Base-by-base conservation (phyloP, 2,888 invertebrate genomes). In the Agrochola circellaris region DNA sequence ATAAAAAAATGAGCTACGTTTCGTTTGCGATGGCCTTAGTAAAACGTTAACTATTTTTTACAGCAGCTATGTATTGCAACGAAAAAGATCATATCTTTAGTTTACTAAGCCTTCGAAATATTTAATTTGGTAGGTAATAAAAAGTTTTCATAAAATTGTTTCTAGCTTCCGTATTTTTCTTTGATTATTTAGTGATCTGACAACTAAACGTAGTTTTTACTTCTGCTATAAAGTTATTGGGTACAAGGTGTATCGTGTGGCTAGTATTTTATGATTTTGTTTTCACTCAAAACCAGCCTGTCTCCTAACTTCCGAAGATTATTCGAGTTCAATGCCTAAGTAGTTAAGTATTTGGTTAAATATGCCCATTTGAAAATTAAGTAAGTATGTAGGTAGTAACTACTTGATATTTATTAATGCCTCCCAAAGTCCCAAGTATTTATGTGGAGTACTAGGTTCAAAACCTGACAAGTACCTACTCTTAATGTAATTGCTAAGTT, bases 191-290 rank as follows among this genome's bases (percentile, higher is more conserved):
- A 13, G 9, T 17, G 30, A 13, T 45, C 13, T 17, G n/a, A 72
- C 5, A 79, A 76, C 84, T 74, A 85, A 84, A 85, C 84, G 85
- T 48, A 66, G 9, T 17, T 73, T 42, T 42, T 64, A 30, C 9
- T 64, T 76, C 65, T 34, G 72, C 76, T 84, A 30, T 17, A 76
- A 58, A 75, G 4, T 6, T 61, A 64, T 54, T 67, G 26, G 82
- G 54, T 77, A 48, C 17, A 8, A 38, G 1, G 1, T 11, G 7
- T 69, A 13, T 60, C 17, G 20, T 58, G n/a, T 54, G 34, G 54
- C 65, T 61, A 80, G 54, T 38, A 51, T 56, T 26, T 17, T 38
- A n/a, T 8, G 23, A 42, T 58, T 48, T 34, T 26, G 75, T 67
- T 67, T 69, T 65, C 6, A 42, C 3, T 64, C 0, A 58, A 51